These are phyloP conservation scores for Ovis aries DNA, from an alignment of 2,113 vertebrate species.

Conservation along the genomic window DNA sequence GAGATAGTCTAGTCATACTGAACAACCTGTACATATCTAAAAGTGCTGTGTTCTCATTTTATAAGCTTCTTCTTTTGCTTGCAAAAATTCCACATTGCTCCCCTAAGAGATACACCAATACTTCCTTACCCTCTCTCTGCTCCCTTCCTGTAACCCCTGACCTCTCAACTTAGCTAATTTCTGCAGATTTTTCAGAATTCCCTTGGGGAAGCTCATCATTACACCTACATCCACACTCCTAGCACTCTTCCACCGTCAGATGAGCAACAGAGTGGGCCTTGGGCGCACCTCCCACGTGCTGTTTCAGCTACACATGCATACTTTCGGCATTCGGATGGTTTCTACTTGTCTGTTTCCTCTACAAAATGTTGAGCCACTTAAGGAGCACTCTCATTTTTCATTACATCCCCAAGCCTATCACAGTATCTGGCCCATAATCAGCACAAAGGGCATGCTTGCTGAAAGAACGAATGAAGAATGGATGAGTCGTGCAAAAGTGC, in stretches of 20 bases:
- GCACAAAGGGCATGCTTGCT: background rate
- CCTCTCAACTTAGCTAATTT: background rate
- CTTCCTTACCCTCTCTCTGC: background rate
- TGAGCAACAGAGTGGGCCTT: background rate
- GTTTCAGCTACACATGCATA: background rate
- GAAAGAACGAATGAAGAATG: background rate
- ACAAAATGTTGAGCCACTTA: background rate
- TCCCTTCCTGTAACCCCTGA: accelerated
- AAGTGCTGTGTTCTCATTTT: background rate
- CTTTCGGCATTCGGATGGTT: background rate
- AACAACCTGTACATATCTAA: background rate
- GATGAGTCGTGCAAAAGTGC: background rate
- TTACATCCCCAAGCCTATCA: background rate
- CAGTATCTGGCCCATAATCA: background rate
- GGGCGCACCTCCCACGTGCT: background rate
- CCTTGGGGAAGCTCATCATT: background rate
- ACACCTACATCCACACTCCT: too few species aligned
- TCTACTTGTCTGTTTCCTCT: background rate
- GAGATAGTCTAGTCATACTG: background rate
- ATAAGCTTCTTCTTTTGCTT: background rate
- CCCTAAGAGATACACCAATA: background rate
- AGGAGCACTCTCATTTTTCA: background rate
- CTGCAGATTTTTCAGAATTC: background rate
- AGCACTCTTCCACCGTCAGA: background rate
- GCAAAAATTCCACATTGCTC: background rate